Evolutionary conservation across 1,140 invertebrate species (phyloP), one percentile per base, ranked within the genome.

Genomic region (Bombus turneri): DNA sequence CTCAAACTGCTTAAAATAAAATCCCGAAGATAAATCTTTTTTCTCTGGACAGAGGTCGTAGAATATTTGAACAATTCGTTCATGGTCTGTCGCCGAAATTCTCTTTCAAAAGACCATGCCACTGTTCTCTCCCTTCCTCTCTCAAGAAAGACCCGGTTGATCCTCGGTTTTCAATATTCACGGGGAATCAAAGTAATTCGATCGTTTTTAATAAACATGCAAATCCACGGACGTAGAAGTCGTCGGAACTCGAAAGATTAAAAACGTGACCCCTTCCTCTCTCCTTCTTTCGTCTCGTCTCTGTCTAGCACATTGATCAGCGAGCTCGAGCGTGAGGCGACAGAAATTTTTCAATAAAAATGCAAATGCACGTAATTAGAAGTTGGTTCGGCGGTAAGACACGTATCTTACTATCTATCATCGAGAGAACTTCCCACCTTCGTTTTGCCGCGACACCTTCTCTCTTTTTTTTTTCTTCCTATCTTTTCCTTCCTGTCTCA

Each of bases 151-250:
- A 81, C 37, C 18, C 28, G 53, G n/a, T n/a, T 6, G 43, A 62
- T 12, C 28, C 59, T 3, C 28, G 22, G 41, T 75, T 83, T 80
- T 85, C 76, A 72, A 85, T 85, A 85, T 80, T 80, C 83, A 72
- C 68, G 28, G 28, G 25, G 74, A 80, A 85, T 80, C 77, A 80
- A 57, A 80, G 66, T 71, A 72, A 68, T 69, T 73, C 69, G 79
- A 85, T 68, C 79, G 83, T 74, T 85, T 85, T 81, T 85, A 85
- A 85, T 85, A 85, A 85, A 85, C 84, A 85, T 85, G 84, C 84
- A 81, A 85, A 85, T 85, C 71, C 71, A 43, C 22, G 57, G 57
- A 69, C 73, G 82, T 64, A 71, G 84, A 85, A 85, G 84, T 81
- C 79, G 69, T 68, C 41, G 78, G 53, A 43, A 75, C 57, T 66